Conservation (phyloP, 2,113 vertebrate species). For the Nycticryphes semicollaris region DNA sequence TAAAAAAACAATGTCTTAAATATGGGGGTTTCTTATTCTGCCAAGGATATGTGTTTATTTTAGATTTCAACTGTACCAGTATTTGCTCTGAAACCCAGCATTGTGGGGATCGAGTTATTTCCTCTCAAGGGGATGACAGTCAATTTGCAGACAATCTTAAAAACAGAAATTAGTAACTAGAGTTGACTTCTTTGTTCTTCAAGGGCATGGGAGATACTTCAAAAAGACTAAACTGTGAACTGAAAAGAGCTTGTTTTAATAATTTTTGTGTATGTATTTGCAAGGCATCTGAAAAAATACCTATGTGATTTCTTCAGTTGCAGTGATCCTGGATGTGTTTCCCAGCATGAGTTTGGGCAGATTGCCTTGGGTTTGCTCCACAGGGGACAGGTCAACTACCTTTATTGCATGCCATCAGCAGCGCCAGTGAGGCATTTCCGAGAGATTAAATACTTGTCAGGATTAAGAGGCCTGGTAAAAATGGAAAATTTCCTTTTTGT, state of each 20-base stretch:
- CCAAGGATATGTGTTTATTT: neutral
- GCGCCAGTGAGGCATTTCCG: slow-evolving; percentile 2
- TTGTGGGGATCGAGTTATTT: neutral
- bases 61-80: neutral
- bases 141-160: slow-evolving; percentile 7
- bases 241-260: slow-evolving; percentile 33
- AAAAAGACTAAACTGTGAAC: neutral
- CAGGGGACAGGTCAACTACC: slow-evolving; percentile 29
- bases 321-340: neutral
- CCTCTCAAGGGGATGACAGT: neutral
- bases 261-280: neutral
- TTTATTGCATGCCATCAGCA: slow-evolving; percentile 27
- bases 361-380: slow-evolving; percentile 34
- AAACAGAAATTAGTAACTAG: slow-evolving; percentile 6
- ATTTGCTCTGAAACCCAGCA: neutral
- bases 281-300: slow-evolving; percentile 1
- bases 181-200: slow-evolving; percentile 8
- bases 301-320: neutral
- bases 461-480: slow-evolving; percentile 44
- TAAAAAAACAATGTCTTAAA: neutral
- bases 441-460: slow-evolving; percentile 31
- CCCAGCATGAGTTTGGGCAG: slow-evolving; percentile 30
- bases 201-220: slow-evolving; percentile 16
- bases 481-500: slow-evolving; percentile 15
- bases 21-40: neutral